A percentile compares a stretch with the other conserved stretches of the same genome.
Evolutionary conservation across 2,113 vertebrate species (phyloP).

Genomic region (Elgaria multicarinata): DNA sequence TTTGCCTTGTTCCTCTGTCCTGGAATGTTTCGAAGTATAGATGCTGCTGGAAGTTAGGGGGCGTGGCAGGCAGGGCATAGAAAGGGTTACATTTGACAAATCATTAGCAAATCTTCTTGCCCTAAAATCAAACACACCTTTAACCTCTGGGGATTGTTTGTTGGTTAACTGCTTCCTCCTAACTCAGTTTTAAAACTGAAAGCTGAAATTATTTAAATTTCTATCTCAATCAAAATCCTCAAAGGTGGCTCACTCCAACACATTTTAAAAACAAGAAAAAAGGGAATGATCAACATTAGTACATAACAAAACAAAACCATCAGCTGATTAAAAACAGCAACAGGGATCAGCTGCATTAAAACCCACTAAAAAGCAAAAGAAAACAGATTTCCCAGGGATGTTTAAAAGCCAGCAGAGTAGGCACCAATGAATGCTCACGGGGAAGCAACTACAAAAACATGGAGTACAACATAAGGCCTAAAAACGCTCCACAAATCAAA

Average conservation of each 20-base stretch:
- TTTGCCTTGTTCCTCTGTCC: neutral
- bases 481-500: neutral
- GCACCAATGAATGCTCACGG: neutral
- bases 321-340: neutral
- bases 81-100: neutral
- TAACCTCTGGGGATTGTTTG: neutral
- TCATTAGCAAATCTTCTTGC: no score
- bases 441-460: no score
- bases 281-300: no score
- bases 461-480: neutral
- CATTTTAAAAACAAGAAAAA: neutral
- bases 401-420: neutral
- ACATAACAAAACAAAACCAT: neutral
- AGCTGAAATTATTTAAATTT: neutral
- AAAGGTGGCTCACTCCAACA: neutral
- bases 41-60: neutral
- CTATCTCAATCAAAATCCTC: neutral
- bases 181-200: neutral
- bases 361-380: neutral
- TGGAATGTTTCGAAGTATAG: neutral
- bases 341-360: neutral
- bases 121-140: neutral
- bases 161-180: no score
- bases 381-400: neutral
- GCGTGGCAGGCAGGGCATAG: neutral